Percentiles rank a stretch among this genome's conserved stretches.
Evolutionary conservation across 2,797 vertebrate species (phyloP).

Genomic region (Phrynocephalus guinanensis): DNA sequence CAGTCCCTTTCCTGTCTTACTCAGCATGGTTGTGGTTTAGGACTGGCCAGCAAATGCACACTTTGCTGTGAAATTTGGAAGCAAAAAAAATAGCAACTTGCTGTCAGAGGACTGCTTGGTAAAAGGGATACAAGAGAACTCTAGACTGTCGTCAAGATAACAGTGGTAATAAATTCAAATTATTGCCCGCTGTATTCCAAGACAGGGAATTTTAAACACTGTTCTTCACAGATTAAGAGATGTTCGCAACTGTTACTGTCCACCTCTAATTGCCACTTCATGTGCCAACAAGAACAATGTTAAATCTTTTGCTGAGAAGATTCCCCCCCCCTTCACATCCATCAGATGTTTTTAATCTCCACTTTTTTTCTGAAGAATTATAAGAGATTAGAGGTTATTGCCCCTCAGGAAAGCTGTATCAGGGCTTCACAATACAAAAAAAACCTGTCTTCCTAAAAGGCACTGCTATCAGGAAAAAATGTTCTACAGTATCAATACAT

Average conservation of each 20-base stretch:
- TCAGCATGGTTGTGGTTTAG: not conserved
- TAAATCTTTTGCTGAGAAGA: conserved; percentile 22
- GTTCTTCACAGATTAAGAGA: conserved; percentile 60
- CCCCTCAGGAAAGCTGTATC: conserved; percentile 35
- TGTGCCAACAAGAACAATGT: conserved; percentile 62
- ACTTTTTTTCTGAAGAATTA: conserved; percentile 53
- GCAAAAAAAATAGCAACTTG: conserved; percentile 47
- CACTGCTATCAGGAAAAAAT: conserved; percentile 45
- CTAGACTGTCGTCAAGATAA: conserved; percentile 57
- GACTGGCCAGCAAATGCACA: not conserved
- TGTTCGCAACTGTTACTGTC: conserved; percentile 64
- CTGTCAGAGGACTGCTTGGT: conserved; percentile 52
- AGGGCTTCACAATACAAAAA: conserved; percentile 52
- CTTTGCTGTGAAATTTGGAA: conserved; percentile 32
- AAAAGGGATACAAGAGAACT: conserved; percentile 53
- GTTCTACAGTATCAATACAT: not conserved
- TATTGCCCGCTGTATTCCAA: conserved; percentile 67
- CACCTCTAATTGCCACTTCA: conserved; percentile 68
- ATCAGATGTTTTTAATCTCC: conserved; percentile 54
- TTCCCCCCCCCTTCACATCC: not conserved
- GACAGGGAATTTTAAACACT: conserved; percentile 21
- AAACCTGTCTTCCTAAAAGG: conserved; percentile 54
- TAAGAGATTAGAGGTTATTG: conserved; percentile 64
- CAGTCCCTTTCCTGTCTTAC: conserved; percentile 1
- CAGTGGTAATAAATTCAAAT: conserved; percentile 50